phyloP scores from a whole-genome alignment of 2,888 invertebrate species.

The Apocheima hispidaria region DNA sequence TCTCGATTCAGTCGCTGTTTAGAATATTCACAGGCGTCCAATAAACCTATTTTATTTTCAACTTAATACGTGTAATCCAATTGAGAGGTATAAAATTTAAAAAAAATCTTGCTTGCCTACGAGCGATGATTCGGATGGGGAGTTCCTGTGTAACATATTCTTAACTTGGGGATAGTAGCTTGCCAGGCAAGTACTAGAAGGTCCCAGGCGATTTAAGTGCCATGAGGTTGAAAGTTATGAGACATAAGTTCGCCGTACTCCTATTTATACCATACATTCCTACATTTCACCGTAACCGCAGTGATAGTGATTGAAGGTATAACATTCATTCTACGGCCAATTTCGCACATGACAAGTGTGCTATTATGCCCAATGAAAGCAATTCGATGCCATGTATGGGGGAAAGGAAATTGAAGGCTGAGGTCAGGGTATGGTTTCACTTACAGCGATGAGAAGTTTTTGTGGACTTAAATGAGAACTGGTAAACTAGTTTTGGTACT shows the following conservation, averaged over 20 bases:
- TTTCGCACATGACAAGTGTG: constrained; percentile 74
- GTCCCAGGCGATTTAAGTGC: too few relatives aligned
- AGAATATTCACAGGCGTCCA: neutral
- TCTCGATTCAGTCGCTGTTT: constrained; percentile 1
- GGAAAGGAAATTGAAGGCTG: constrained; percentile 79
- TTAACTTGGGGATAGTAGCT: too few relatives aligned
- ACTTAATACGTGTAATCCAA: too few relatives aligned
- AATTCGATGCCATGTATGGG: constrained; percentile 80
- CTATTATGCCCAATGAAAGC: constrained; percentile 72
- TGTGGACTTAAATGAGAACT: too few relatives aligned
- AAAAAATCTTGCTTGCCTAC: too few relatives aligned
- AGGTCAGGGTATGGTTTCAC: constrained; percentile 39
- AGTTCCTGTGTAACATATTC: too few relatives aligned
- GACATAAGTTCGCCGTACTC: neutral
- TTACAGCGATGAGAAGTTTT: constrained; percentile 42
- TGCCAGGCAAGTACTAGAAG: too few relatives aligned
- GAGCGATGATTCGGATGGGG: too few relatives aligned
- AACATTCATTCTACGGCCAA: constrained; percentile 53
- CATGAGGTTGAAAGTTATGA: too few relatives aligned
- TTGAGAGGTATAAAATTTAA: too few relatives aligned
- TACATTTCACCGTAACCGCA: constrained; percentile 7
- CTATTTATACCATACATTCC: neutral
- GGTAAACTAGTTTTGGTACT: too few relatives aligned
- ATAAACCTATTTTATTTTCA: neutral
- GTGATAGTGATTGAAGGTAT: constrained; percentile 31